These are phyloP conservation scores for Drosophila suzukii DNA, from an alignment of 1,140 invertebrate species.

Conservation along the genomic window DNA sequence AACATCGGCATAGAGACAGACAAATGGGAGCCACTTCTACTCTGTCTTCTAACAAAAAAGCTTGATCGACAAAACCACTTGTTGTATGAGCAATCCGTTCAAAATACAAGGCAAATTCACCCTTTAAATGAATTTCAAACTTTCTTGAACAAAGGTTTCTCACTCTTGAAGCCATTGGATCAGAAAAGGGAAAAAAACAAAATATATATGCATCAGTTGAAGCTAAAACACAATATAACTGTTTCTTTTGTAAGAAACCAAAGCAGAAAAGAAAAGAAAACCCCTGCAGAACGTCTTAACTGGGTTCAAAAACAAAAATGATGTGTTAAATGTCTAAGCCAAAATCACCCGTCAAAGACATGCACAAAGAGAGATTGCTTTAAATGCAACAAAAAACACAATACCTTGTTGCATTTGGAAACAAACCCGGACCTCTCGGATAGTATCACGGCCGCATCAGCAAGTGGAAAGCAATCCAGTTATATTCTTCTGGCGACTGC, in stretches of 20 bases:
- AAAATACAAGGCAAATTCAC: neutral
- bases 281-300: neutral
- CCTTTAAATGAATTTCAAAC: neutral
- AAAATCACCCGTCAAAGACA: neutral
- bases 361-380: neutral
- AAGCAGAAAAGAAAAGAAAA: slow-evolving; percentile 2
- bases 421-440: neutral
- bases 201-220: too few species aligned
- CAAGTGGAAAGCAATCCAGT: neutral
- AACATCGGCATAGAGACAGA: neutral
- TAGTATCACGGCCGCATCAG: neutral
- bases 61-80: neutral
- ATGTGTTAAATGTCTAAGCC: slow-evolving; percentile 2
- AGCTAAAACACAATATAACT: neutral
- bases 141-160: neutral
- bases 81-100: neutral
- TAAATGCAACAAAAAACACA: neutral
- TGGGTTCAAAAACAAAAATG: neutral
- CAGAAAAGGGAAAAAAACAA: too few species aligned
- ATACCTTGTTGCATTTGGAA: neutral
- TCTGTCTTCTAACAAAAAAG: neutral
- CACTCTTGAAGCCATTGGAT: too few species aligned
- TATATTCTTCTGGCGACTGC: neutral
- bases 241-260: neutral
- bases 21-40: neutral